Base-by-base conservation (phyloP, 2,888 invertebrate genomes). In the Gastrophysa polygoni region DNA sequence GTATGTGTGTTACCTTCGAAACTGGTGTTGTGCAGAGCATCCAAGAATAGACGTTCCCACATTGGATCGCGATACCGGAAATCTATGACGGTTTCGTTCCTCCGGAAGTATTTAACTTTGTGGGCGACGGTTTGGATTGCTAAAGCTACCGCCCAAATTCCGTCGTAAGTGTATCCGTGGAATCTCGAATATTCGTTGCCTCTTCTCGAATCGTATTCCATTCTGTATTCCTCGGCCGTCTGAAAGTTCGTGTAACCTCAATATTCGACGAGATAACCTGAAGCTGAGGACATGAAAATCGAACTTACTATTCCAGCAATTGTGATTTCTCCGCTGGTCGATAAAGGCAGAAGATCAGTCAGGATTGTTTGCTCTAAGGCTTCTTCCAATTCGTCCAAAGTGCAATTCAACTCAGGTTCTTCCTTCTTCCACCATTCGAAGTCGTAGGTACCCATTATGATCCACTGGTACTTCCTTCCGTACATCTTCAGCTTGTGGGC, bases 131-230 rank as follows among this genome's bases (percentile, higher is more conserved):
- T 91, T 77, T 97, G 93, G 63, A 99, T 92, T 0, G 98, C 98
- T 63, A 96, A 82, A 0, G 98, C 98, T 70, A 98, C 94, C 0
- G 97, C 95, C 98, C 98, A 98, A 69, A 99, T 93, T 3, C 96
- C 98, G 81, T 99, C 98, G 80, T 98, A 99, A 8, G 98, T 97
- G 81, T 98, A 99, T 1, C 97, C 98, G 80, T 98, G 97, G 79
- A 96, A 98, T 69, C 96, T 87, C 32, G 96, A 96, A 82, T 95
- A 96, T 76, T 95, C 94, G 1, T 82, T 79, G 1, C 92, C 91
- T 68, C 95, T 85, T 66, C 91, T 83, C 28, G 90, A 87, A 75
- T 96, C 90, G 80, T 97, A 97, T 79, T 94, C 91, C 38, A 86
- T 84, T 75, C 90, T 87, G 79, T 97, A 97, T 79, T 96, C 93